These are phyloP conservation scores for Erebia ligea DNA, from an alignment of 2,888 invertebrate species.

Conservation along the genomic window DNA sequence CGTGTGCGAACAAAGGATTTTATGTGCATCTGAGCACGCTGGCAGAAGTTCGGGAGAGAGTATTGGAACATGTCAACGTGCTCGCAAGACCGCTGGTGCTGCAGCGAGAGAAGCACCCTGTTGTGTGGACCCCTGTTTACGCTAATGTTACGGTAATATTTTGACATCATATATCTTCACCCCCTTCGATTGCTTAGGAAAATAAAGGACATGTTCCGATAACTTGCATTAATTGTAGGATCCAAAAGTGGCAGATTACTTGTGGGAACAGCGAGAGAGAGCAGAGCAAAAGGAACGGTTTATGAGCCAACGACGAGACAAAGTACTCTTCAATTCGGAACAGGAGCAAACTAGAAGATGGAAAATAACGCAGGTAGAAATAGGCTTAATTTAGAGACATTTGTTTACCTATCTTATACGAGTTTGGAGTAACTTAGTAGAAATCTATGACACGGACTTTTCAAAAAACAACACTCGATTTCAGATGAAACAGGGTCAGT, in stretches of 20 bases:
- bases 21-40: constrained; percentile 98
- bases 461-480: constrained; percentile 30
- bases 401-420: too few relatives aligned
- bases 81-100: constrained; percentile 98
- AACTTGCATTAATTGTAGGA: constrained; percentile 77
- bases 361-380: constrained; percentile 71
- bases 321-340: constrained; percentile 83
- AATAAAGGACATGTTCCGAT: background rate
- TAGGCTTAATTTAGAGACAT: background rate
- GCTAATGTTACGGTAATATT: constrained; percentile 92
- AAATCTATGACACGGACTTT: background rate
- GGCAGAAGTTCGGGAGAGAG: constrained; percentile 98
- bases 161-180: background rate
- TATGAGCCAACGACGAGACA: constrained; percentile 85
- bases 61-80: constrained; percentile 97
- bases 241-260: constrained; percentile 94
- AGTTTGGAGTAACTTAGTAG: background rate
- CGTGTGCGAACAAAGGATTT: constrained; percentile 97
- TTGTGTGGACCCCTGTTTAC: constrained; percentile 99
- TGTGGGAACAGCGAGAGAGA: constrained; percentile 93
- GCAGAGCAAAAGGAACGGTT: constrained; percentile 91
- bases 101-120: constrained; percentile 91
- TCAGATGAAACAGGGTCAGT: constrained; percentile 85
- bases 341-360: constrained; percentile 86
- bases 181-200: too few relatives aligned